Evolutionary conservation across 2,797 vertebrate species (phyloP), one percentile per base, ranked within the genome.

Genomic region (Cryptoprocta ferox): DNA sequence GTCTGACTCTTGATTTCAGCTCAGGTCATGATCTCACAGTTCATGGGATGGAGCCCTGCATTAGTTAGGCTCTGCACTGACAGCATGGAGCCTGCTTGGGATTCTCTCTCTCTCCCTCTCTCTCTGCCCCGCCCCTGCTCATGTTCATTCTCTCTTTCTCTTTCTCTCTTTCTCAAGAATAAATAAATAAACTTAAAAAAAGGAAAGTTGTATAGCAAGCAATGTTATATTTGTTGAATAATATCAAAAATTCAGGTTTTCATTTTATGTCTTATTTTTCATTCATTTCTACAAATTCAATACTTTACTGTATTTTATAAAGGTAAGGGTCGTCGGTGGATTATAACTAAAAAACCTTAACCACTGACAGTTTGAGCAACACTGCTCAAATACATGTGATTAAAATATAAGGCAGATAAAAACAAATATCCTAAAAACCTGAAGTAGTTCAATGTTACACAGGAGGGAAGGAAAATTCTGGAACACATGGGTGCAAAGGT

Each of bases 201-300:
- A n/a, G n/a, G 9, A 30, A 92, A 76, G 15, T 7, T 65, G 65
- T 26, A 66, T 21, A 63, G 13, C 50, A 94, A 75, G 13, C 92
- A 56, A 89, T 39, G 35, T 37, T 66, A 66, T 15, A 15, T 45
- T 35, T 78, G 15, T 83, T 93, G 45, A 91, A 89, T 75, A 65
- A 80, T 50, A 86, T 66, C 18, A 92, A 81, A 80, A 92, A 78
- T 80, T 66, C n/a, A 94, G 37, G 10, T 86, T 94, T 89, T 28
- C 39, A 42, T 88, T 94, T 65, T 76, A 70, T 70, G 24, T 71
- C 70, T 97, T 78, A 78, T 82, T 95, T 88, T 56, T 37, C 42
- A 39, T 93, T 92, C 1, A 21, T 86, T 85, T 89, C 65, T 71
- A 50, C 32, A 91, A 68, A 94, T 76, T 92, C 65, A 32, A 14